These are phyloP conservation scores for Arothron firmamentum DNA, from an alignment of 2,113 vertebrate species.

Conservation along the genomic window DNA sequence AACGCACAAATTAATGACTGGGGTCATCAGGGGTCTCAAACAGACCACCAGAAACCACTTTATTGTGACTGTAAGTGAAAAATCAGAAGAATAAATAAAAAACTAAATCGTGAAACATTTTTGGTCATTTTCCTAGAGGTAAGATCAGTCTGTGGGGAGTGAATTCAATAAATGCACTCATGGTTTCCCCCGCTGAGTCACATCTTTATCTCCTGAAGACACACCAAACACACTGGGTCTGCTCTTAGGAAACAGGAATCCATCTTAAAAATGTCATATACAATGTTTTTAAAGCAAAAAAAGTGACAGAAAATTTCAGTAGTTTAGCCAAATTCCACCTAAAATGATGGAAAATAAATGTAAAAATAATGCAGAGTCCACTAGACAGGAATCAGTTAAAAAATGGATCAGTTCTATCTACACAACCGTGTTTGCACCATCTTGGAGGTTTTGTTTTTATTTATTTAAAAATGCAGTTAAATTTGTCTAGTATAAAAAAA, in stretches of 20 bases:
- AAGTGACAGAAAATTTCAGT: constrained; percentile 37
- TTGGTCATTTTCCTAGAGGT: constrained; percentile 50
- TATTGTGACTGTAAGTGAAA: constrained; percentile 68
- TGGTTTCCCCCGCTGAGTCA: constrained; percentile 5
- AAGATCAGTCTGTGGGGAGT: constrained; percentile 15
- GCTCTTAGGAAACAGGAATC: constrained; percentile 14
- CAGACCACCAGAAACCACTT: constrained; percentile 34
- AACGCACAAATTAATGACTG: not conserved
- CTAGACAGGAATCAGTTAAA: constrained; percentile 15
- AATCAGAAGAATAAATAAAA: constrained; percentile 62
- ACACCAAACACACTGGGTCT: constrained; percentile 20
- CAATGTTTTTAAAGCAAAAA: constrained; percentile 22
- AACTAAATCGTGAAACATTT: constrained; percentile 43
- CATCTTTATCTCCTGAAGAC: constrained; percentile 22
- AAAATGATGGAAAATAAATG: too few species aligned
- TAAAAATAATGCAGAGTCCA: too few species aligned
- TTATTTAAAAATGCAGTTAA: not conserved
- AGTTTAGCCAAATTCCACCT: constrained; percentile 35
- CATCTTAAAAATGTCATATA: constrained; percentile 5
- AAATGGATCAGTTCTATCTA: constrained; percentile 36
- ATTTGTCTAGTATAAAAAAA: constrained; percentile 57
- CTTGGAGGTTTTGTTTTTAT: constrained; percentile 4
- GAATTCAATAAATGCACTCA: too few species aligned
- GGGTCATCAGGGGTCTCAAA: not conserved
- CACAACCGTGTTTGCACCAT: constrained; percentile 41